Evolutionary conservation across 2,888 invertebrate species (phyloP).

Genomic region (Caprella mutica): DNA sequence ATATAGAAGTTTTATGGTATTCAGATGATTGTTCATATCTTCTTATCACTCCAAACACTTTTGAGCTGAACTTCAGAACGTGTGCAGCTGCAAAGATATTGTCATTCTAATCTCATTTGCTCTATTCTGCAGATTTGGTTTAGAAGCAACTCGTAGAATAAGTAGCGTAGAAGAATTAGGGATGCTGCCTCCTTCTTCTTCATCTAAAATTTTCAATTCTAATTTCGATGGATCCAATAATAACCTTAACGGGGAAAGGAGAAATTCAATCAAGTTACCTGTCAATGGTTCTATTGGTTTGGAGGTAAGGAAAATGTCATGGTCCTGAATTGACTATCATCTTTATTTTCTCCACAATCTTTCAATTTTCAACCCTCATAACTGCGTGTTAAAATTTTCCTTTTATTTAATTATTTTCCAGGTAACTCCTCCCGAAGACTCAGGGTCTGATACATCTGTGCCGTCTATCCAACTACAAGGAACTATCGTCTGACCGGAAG

Average conservation of each 20-base stretch:
- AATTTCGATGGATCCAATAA: neutral
- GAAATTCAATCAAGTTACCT: slow-evolving; percentile 60
- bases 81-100: too few relatives aligned
- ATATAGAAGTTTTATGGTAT: too few relatives aligned
- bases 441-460: slow-evolving; percentile 32
- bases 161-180: slow-evolving; percentile 36
- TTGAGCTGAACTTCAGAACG: too few relatives aligned
- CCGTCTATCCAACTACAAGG: slow-evolving; percentile 34
- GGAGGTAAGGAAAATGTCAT: slow-evolving; percentile 51
- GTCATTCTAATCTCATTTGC: too few relatives aligned
- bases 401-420: neutral
- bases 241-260: slow-evolving; percentile 13
- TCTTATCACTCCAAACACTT: too few relatives aligned
- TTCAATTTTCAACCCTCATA: neutral
- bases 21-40: too few relatives aligned
- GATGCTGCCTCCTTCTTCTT: slow-evolving; percentile 25
- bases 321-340: too few relatives aligned
- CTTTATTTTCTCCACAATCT: neutral
- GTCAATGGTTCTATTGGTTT: slow-evolving; percentile 74
- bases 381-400: neutral
- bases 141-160: slow-evolving; percentile 39
- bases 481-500: slow-evolving; percentile 31
- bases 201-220: slow-evolving; percentile 7
- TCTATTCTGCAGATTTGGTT: too few relatives aligned
- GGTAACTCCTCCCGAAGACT: slow-evolving; percentile 34